These are phyloP conservation scores for Acanthurus lineatus DNA, from an alignment of 2,797 vertebrate genomes.

Conservation along the genomic window DNA sequence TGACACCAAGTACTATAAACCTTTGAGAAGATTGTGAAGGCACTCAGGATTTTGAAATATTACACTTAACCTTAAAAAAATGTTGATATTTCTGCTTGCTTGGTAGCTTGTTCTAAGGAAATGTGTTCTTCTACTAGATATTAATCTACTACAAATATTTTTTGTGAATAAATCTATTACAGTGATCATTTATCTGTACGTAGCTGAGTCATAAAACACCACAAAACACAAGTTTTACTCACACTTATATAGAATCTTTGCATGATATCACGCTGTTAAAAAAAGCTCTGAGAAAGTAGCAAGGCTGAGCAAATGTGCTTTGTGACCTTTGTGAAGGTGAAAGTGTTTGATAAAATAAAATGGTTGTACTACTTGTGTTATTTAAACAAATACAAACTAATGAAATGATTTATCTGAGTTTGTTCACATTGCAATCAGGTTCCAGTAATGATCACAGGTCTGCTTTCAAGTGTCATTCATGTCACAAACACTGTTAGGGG, in stretches of 20 bases:
- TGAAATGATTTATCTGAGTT: constrained; percentile 13
- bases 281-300: neutral
- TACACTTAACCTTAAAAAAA: constrained; percentile 1
- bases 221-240: neutral
- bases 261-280: neutral
- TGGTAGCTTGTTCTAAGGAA: neutral
- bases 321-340: neutral
- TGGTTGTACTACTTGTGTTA: neutral
- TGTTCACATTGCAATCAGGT: neutral
- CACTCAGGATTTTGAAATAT: constrained; percentile 44
- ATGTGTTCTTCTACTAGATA: neutral
- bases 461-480: constrained; percentile 9
- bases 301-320: neutral
- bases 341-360: neutral
- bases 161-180: neutral
- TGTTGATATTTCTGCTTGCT: neutral
- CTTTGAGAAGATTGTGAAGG: constrained; percentile 85
- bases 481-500: neutral
- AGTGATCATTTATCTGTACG: neutral
- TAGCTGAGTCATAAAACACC: neutral
- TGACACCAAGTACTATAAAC: constrained; percentile 90
- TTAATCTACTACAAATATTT: neutral
- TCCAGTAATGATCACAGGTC: neutral
- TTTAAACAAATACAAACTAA: constrained; percentile 4
- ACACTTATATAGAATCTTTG: neutral